A percentile compares a stretch with the other conserved stretches of the same genome.
Conservation (phyloP, 1,140 invertebrate genomes). For the Cyclina sinensis region DNA sequence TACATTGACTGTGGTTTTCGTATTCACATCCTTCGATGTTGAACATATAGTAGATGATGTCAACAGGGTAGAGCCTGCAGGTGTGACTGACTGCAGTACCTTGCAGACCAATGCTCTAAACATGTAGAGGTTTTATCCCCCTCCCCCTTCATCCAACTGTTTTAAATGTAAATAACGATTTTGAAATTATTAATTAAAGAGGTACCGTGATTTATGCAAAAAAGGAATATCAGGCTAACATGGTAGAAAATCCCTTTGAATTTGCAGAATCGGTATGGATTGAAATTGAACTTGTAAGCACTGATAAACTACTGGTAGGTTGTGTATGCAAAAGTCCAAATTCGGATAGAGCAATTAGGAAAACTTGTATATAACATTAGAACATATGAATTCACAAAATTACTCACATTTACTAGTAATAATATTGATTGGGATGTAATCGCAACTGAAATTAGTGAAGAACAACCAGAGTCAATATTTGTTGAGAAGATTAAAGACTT, state of each 20-base stretch:
- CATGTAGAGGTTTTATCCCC: background rate
- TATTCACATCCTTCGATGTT: too few species aligned
- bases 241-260: background rate
- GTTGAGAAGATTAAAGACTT: too few species aligned
- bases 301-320: background rate
- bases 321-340: background rate
- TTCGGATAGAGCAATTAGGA: background rate
- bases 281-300: too few species aligned
- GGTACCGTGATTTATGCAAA: background rate
- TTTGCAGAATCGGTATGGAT: too few species aligned
- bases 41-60: too few species aligned
- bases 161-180: background rate
- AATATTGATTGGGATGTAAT: background rate
- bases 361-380: background rate
- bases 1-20: too few species aligned
- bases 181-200: background rate
- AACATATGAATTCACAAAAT: background rate
- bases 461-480: too few species aligned
- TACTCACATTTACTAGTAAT: conserved; percentile 19
- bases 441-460: too few species aligned
- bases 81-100: too few species aligned
- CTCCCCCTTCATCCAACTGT: background rate
- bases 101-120: background rate
- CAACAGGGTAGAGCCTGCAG: too few species aligned
- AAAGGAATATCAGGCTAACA: background rate